These are phyloP conservation scores for Dilophus febrilis DNA, from an alignment of 2,888 invertebrate genomes.

Conservation along the genomic window DNA sequence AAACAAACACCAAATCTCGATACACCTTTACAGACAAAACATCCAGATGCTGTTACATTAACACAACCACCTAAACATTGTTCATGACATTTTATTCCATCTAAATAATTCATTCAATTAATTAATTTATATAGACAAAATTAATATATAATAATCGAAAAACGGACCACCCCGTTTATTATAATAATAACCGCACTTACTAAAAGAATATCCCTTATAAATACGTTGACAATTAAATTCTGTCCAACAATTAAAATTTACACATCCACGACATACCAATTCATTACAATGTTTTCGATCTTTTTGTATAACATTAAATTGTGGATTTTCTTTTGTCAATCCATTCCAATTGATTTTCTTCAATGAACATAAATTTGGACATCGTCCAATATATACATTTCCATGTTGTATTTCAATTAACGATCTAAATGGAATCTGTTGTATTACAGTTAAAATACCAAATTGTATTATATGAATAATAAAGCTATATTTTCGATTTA, in stretches of 20 bases:
- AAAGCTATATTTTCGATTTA: constrained; percentile 19
- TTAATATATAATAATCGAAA: too few relatives aligned
- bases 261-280: constrained; percentile 19
- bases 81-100: constrained; percentile 37
- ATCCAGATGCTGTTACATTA: constrained; percentile 33
- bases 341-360: too few relatives aligned
- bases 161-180: constrained; percentile 10
- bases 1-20: constrained; percentile 40
- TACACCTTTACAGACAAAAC: constrained; percentile 49
- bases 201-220: constrained; percentile 7
- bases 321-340: constrained; percentile 18
- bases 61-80: constrained; percentile 68
- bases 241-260: constrained; percentile 21
- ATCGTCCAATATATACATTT: constrained; percentile 59
- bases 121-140: too few relatives aligned
- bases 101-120: too few relatives aligned
- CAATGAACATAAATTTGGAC: constrained; percentile 59
- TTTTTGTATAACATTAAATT: constrained; percentile 17
- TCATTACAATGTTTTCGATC: constrained; percentile 1
- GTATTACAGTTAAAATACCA: constrained; percentile 28
- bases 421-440: constrained; percentile 55
- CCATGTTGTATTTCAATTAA: constrained; percentile 63
- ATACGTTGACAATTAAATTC: constrained; percentile 22
- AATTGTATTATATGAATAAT: constrained; percentile 24
- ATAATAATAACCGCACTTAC: constrained; percentile 17